Evolutionary conservation across 2,888 invertebrate genomes (phyloP), one percentile per base, ranked within the genome.

Genomic region (Drosophila cyrtoloma): DNA sequence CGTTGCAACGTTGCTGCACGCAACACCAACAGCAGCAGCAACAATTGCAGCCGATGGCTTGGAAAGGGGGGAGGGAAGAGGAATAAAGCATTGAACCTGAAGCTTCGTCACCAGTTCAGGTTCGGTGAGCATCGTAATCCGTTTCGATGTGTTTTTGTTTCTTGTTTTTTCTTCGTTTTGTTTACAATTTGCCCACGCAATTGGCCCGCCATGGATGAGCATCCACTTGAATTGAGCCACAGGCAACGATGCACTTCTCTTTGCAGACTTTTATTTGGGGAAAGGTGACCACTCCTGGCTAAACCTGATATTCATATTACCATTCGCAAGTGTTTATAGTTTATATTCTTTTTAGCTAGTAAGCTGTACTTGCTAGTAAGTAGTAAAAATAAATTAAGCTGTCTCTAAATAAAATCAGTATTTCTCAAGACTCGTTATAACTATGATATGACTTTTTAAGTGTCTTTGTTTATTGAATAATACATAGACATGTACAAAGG

Each of bases 61-160:
- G 9, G 5, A 12, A 55, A 55, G 16, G 5, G 3, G 6, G 58
- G 61, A 57, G 56, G 64, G 4, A 16, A 16, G 6, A 4, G 47
- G 47, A 22, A 16, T 26, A 51, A 89, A 70, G 77, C 90, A 82
- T 89, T 90, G 86, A 90, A 90, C 86, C 89, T 86, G 82, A 79
- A 80, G 77, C 71, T 62, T 57, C 64, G 79, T 83, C 82, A 67
- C 68, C 79, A 82, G 74, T 51, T 79, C 77, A 86, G 82, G 79
- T 90, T 81, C 89, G 84, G 67, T 58, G 39, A 19, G 60, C 80
- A 79, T 47, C 71, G 77, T 63, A 77, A 77, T 73, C 67, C 74
- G 59, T 73, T 69, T 69, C 57, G 79, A 51, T 61, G 52, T 61
- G 59, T 55, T 50, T 76, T 72, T 77, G 55, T 57, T 76, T 58